Evolutionary conservation across 2,113 vertebrate species (phyloP), one percentile per base, ranked within the genome.

Genomic region (Hiodon alosoides): DNA sequence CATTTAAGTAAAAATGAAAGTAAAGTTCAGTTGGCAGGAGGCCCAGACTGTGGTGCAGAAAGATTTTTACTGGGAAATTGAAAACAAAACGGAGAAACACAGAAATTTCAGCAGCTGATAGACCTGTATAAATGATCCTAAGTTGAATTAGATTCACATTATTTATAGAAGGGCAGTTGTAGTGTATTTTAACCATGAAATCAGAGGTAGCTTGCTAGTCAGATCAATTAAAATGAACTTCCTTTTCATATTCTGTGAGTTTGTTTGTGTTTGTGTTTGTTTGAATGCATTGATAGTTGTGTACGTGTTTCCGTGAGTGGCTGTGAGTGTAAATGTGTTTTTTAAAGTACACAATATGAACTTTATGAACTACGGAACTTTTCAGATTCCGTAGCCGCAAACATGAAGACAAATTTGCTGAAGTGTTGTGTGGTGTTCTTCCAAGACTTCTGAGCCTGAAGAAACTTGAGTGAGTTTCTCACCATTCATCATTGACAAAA

Each of bases 331-430:
- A 14, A 7, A 14, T 62, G 11, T 62, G 60, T 62, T 7, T 62
- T 62, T 10, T 0, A 14, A 13, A n/a, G 9, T 67, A 13, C 60
- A n/a, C n/a, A 5, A n/a, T 62, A 31, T 66, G 46, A 31, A 31
- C 17, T 3, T 5, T 11, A 47, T 31, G 6, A 64, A 14, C 47
- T 7, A 51, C 61, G 5, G 46, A n/a, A 31, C 13, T 62, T 13
- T 73, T 77, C 80, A 98, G 96, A 77, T 96, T 98, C 83, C 92
- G 85, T n/a, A 88, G 93, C 75, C 90, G 94, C 67, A 97, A 90
- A 60, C 96, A 90, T 55, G 91, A 89, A 0, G 85, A 96, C 16
- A 87, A 81, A 73, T 96, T 98, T 85, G 95, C 93, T 4, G 88
- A 92, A 83, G 92, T 89, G 78, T 87, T 98, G 79, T 89, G 92